phyloP scores from a whole-genome alignment of 2,797 vertebrate genomes.

The Trichosurus vulpecula region DNA sequence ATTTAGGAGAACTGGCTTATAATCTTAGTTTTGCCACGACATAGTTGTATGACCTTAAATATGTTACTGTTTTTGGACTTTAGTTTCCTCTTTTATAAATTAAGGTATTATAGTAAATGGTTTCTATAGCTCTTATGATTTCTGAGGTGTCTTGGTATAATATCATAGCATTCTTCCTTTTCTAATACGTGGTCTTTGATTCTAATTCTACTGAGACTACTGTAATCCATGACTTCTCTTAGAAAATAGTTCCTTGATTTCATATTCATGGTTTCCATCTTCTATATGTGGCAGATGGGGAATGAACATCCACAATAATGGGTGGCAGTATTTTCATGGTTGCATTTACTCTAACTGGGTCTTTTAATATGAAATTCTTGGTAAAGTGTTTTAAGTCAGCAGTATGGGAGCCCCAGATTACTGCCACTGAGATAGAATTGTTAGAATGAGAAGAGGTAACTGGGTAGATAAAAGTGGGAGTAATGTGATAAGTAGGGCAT shows the following conservation, averaged over 20 bases:
- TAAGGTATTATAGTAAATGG: not conserved
- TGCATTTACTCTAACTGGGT: not conserved
- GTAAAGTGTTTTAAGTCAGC: not conserved
- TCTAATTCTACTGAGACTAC: not conserved
- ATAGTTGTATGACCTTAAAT: slow-evolving; percentile 5
- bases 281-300: not conserved
- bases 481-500: not conserved
- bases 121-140: not conserved
- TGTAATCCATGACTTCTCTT: not conserved
- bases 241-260: not conserved
- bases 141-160: not conserved
- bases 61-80: not conserved
- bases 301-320: not conserved
- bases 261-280: not conserved
- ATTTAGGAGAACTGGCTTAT: not conserved
- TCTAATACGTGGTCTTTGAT: not conserved
- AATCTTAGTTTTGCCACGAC: slow-evolving; percentile 7
- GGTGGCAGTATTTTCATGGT: not conserved
- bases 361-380: not conserved
- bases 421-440: not conserved
- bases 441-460: not conserved
- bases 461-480: not conserved
- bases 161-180: not conserved
- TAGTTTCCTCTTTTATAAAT: slow-evolving; percentile 13
- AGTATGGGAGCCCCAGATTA: not conserved